phyloP scores from a whole-genome alignment of 2,113 vertebrate genomes.

The Nymphicus hollandicus region DNA sequence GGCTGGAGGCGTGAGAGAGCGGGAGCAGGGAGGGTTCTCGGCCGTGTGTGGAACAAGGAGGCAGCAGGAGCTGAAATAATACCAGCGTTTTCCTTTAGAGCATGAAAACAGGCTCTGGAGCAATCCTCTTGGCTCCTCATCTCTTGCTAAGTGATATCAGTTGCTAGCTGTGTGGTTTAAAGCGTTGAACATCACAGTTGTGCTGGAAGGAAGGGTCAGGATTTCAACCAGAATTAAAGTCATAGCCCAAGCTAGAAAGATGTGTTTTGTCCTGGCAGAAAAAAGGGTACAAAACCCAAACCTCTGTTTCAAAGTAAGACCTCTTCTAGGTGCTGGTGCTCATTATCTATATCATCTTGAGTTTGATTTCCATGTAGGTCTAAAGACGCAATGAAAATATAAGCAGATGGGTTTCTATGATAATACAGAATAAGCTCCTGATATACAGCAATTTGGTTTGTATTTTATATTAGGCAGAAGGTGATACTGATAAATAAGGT shows the following conservation, averaged over 20 bases:
- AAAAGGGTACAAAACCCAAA: neutral
- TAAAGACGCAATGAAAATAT: neutral
- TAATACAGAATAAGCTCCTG: neutral
- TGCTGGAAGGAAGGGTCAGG: neutral
- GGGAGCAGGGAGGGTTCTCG: neutral
- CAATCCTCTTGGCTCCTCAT: neutral
- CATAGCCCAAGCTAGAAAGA: neutral
- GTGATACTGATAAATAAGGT: neutral
- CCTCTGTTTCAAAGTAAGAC: neutral
- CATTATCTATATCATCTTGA: neutral
- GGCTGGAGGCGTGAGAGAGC: conserved; percentile 47
- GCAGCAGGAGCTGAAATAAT: neutral
- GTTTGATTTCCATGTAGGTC: neutral
- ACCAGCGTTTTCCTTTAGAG: neutral
- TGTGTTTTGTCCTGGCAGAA: neutral
- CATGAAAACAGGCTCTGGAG: neutral
- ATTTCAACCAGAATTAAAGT: neutral
- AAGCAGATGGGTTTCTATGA: neutral
- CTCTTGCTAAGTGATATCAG: neutral
- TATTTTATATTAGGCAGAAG: neutral
- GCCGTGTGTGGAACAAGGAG: conserved; percentile 3
- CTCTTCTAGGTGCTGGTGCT: neutral
- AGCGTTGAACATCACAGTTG: neutral
- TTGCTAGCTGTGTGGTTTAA: neutral
- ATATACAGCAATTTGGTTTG: neutral